Evolutionary conservation across 1,140 invertebrate genomes (phyloP).

Genomic region (Dufourea novaeangliae): DNA sequence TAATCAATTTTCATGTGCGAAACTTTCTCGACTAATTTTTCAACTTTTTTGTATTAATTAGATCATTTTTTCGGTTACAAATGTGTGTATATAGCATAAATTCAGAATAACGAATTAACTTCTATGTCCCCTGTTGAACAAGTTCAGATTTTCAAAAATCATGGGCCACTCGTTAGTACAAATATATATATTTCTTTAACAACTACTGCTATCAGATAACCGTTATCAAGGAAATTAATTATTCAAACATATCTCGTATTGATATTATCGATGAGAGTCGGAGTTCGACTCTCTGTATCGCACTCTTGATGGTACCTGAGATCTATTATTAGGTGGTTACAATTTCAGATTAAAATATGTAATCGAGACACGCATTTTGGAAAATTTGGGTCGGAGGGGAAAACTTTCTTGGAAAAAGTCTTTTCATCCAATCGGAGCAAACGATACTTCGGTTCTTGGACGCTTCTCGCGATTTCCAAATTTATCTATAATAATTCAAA

Average conservation of each 20-base stretch:
- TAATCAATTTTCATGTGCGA: not conserved
- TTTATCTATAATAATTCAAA: no score
- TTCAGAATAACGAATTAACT: no score
- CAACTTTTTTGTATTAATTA: no score
- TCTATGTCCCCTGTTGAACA: accelerated
- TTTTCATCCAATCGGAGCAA: no score
- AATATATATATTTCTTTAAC: not conserved
- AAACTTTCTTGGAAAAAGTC: no score
- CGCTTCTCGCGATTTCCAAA: no score
- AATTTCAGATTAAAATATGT: not conserved
- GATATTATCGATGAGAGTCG: slow-evolving; percentile 21
- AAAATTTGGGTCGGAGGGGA: no score
- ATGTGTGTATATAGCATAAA: no score
- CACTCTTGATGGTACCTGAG: not conserved
- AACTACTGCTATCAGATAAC: slow-evolving; percentile 22
- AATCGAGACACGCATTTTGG: no score
- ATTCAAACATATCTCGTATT: slow-evolving; percentile 27
- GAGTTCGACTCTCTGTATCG: slow-evolving; percentile 2
- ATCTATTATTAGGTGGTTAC: not conserved
- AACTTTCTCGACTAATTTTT: not conserved
- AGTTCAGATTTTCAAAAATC: not conserved
- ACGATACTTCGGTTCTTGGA: no score
- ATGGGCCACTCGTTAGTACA: not conserved
- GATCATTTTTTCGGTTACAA: no score
- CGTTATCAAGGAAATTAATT: slow-evolving; percentile 21